Base-by-base conservation (phyloP, 2,113 vertebrate species). In the Mobula birostris region DNA sequence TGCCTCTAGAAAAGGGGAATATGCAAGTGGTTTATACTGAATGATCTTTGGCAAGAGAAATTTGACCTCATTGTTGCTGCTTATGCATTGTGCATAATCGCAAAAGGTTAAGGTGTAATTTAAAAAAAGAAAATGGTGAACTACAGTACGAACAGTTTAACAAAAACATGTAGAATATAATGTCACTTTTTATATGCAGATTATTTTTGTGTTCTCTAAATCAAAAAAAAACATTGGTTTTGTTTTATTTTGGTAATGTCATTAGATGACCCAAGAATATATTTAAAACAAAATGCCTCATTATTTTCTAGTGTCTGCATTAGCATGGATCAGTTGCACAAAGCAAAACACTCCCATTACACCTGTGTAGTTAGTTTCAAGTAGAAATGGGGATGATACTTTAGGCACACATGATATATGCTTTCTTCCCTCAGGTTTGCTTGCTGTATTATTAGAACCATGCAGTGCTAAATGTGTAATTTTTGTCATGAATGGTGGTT, bases 21-120 rank as follows among this genome's bases (percentile, higher is more conserved):
- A 56, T 36, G 96, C 98, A 98, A 98, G 97, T 97, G 97, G 98
- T 96, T 97, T 98, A 97, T 98, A 98, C 96, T 96, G 97, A 97
- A 96, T 96, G 97, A 97, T 96, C 97, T 98, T 98, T 98, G 97
- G 97, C 98, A 97, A 97, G 96, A 96, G 97, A 95, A 96, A 95
- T 96, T 96, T 96, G 97, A 98, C 97, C 97, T 98, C 97, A 96
- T 98, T 98, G 97, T 98, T 97, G 97, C 96, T 95, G 95, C 96
- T 97, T 97, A 96, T 97, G 97, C 97, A 97, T 97, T 98, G 98
- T 98, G 97, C 97, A 96, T 97, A 97, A 97, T 97, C 97, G 94
- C 95, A 94, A 97, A 96, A 97, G 96, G 96, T 97, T 96, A 95
- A 96, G 96, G 96, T 95, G 97, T 96, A 95, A 94, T 94, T 96